Base-by-base conservation (phyloP, 2,113 vertebrate species). In the Andinoacara biseriatus region DNA sequence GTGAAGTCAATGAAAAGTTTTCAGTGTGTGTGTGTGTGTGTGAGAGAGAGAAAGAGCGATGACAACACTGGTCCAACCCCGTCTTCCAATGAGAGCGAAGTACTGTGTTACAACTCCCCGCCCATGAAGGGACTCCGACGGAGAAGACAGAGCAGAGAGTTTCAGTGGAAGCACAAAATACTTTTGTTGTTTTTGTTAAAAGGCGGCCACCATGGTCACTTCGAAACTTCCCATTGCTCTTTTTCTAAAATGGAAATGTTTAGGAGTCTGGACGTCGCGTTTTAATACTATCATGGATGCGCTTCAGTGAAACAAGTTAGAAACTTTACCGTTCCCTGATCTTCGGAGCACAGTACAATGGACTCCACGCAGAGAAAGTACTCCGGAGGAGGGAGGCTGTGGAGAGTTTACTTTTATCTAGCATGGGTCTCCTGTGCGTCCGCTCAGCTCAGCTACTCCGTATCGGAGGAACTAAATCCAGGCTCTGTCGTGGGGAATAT, bases 351-450 rank as follows among this genome's bases (percentile, higher is more conserved):
- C 93, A 90, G 91, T 80, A 91, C 90, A 95, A 96, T 94, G 96
- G 95, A 95, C 91, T 90, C 93, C 90, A 90, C 92, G 90, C 93
- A 91, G 87, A 84, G 93, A 90, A 94, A 94, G 94, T 91, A 96
- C 93, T 93, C 93, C 87, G 91, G 94, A 93, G 94, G 94, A 93
- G 93, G 91, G 93, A 96, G 96, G 94, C 94, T 95, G 90, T 86
- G 95, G 90, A 92, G 94, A 91, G 94, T 97, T 81, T 96, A 95
- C 87, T 90, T 96, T 72, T 96, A 94, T 92, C 95, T 96, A 56
- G 88, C 92, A 22, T 92, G 80, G 78, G 60, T 93, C 76, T 85
- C 87, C 43, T 87, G 76, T 17, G 90, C 92, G 61, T 87, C 89
- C 29, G 92, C 93, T 31, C 94, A 95, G 91, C 89, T 97, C 89